phyloP scores from a whole-genome alignment of 1,140 invertebrate genomes.

The Campodea augens region DNA sequence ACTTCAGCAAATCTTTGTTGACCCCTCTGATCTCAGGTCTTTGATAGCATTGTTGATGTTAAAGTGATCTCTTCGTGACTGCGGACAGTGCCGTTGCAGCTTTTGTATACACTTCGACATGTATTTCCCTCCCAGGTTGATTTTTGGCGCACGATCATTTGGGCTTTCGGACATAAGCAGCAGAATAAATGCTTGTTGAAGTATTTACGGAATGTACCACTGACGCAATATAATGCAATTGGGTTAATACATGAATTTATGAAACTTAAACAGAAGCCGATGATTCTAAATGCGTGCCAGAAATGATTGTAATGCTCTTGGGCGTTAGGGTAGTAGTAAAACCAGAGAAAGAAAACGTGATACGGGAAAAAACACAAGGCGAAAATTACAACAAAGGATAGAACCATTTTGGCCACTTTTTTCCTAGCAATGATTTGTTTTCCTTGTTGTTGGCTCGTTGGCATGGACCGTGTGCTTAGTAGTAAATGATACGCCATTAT shows the following conservation, averaged over 20 bases:
- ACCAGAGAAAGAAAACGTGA: slow-evolving; percentile 74
- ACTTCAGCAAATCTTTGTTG: too few relatives aligned
- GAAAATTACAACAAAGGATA: slow-evolving; percentile 76
- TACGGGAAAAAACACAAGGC: slow-evolving; percentile 72
- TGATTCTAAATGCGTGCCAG: slow-evolving; percentile 69
- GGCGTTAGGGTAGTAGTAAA: slow-evolving; percentile 56
- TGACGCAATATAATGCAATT: slow-evolving; percentile 77
- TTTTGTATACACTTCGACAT: too few relatives aligned
- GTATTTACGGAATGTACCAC: slow-evolving; percentile 72
- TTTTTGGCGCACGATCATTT: too few relatives aligned
- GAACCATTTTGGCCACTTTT: slow-evolving; percentile 75
- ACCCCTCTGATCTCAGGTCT: too few relatives aligned
- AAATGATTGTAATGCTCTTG: slow-evolving; percentile 54
- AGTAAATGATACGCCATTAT: slow-evolving; percentile 72
- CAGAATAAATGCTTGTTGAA: slow-evolving; percentile 82
- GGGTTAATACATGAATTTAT: slow-evolving; percentile 85
- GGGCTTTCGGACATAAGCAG: too few relatives aligned
- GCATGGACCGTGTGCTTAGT: slow-evolving; percentile 53
- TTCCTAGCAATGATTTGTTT: slow-evolving; percentile 56
- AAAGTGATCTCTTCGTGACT: too few relatives aligned
- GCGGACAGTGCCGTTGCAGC: too few relatives aligned
- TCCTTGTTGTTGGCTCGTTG: slow-evolving; percentile 55
- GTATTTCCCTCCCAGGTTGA: too few relatives aligned
- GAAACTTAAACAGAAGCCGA: slow-evolving; percentile 67
- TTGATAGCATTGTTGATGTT: too few relatives aligned